Evolutionary conservation across 2,113 vertebrate species (phyloP).

Genomic region (Oxyruncus cristatus): DNA sequence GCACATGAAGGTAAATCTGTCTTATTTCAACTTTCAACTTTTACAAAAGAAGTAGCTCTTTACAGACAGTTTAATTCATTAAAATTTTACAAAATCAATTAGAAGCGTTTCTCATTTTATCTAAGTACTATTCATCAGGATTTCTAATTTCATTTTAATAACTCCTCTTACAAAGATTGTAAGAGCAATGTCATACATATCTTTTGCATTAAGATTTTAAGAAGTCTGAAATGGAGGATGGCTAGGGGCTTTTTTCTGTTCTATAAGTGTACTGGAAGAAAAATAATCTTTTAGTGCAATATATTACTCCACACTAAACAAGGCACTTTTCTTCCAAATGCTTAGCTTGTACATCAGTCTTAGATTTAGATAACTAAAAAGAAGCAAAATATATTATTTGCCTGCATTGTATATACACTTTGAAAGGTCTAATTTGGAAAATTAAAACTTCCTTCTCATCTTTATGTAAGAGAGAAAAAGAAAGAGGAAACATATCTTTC

Average conservation of each 20-base stretch:
- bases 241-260: not conserved
- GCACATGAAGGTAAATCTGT: not conserved
- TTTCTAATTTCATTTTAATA: conserved; percentile 51
- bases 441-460: not conserved
- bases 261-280: conserved; percentile 1
- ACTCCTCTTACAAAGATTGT: not conserved
- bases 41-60: not conserved
- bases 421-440: not conserved
- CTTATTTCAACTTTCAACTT: not conserved
- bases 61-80: conserved; percentile 7
- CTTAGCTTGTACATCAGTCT: not conserved
- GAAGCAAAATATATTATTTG: not conserved
- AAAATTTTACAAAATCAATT: conserved; percentile 18
- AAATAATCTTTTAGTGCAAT: conserved; percentile 4
- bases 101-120: not conserved
- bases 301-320: not conserved
- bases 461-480: not conserved
- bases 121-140: not conserved
- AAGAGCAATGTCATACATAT: not conserved
- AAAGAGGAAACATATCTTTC: not conserved
- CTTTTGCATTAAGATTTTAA: not conserved
- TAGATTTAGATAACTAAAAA: not conserved
- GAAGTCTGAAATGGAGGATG: not conserved
- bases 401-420: not conserved
- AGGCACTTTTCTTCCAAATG: not conserved